A percentile compares a stretch with the other conserved stretches of the same genome.
phyloP scores from a whole-genome alignment of 2,888 invertebrate genomes.

The Ophion ellenae region DNA sequence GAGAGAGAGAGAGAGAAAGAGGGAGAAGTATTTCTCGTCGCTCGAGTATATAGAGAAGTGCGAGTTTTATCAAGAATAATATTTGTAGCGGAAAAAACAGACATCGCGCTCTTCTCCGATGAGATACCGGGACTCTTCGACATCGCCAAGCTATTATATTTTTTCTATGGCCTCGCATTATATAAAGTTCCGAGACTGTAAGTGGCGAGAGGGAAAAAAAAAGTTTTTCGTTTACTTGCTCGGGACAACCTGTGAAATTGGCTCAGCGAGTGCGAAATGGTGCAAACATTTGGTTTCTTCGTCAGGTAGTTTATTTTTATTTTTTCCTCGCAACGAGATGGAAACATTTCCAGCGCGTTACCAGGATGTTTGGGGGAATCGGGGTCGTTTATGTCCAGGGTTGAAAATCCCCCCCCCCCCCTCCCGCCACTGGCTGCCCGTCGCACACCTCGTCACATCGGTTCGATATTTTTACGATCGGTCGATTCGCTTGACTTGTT shows the following conservation, averaged over 20 bases:
- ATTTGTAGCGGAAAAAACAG: constrained; percentile 29
- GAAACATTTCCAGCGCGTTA: background rate
- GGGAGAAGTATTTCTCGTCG: background rate
- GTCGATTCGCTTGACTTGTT: background rate
- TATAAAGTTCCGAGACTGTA: constrained; percentile 21
- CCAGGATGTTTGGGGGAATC: background rate
- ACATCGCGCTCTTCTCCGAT: constrained; percentile 24
- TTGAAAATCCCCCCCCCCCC: background rate
- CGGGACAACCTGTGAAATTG: constrained; percentile 45
- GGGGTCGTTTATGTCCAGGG: background rate
- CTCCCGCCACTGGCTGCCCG: background rate
- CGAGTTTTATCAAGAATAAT: constrained; percentile 40
- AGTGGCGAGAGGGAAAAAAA: constrained; percentile 9
- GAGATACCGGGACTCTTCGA: constrained; percentile 1
- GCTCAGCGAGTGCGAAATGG: constrained; percentile 44
- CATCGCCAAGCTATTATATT: constrained; percentile 17
- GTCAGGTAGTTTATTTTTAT: background rate
- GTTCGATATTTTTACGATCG: background rate
- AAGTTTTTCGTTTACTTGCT: constrained; percentile 44
- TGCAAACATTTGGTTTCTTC: constrained; percentile 10
- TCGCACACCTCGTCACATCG: background rate
- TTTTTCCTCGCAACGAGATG: background rate
- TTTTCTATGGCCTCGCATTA: constrained; percentile 24
- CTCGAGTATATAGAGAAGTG: constrained; percentile 13
- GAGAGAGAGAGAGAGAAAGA: background rate